Evolutionary conservation across 2,113 vertebrate species (phyloP).

Genomic region (Irena cyanogastra): DNA sequence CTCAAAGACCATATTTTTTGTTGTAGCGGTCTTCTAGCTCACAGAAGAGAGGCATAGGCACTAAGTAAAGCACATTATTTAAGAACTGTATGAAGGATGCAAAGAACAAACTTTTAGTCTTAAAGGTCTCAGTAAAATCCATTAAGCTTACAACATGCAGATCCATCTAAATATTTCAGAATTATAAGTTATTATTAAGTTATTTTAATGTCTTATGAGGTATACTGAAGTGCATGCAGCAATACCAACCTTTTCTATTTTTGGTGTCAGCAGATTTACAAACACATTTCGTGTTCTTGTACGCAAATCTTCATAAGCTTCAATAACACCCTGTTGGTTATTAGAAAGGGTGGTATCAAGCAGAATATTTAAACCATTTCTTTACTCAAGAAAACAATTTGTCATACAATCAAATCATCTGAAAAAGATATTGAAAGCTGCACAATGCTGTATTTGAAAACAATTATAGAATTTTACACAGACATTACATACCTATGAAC

Average conservation of each 20-base stretch:
- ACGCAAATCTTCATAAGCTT: conserved; percentile 73
- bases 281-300: conserved; percentile 73
- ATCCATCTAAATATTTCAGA: neutral
- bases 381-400: neutral
- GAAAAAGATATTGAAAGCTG: neutral
- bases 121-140: neutral
- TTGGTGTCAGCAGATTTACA: conserved; percentile 73
- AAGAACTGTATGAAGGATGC: neutral
- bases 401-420: neutral
- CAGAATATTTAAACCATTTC: neutral
- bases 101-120: neutral
- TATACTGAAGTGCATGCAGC: neutral
- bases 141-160: neutral
- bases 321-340: conserved; percentile 72
- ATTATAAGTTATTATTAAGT: neutral
- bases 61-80: neutral
- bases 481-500: neutral
- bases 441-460: neutral
- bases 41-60: no score
- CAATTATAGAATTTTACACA: neutral
- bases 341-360: neutral
- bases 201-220: neutral
- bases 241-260: conserved; percentile 75
- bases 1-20: neutral
- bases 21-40: neutral